A percentile compares a stretch with the other conserved stretches of the same genome.
Evolutionary conservation across 2,888 invertebrate species (phyloP).

Genomic region (Frankliniella intonsa): DNA sequence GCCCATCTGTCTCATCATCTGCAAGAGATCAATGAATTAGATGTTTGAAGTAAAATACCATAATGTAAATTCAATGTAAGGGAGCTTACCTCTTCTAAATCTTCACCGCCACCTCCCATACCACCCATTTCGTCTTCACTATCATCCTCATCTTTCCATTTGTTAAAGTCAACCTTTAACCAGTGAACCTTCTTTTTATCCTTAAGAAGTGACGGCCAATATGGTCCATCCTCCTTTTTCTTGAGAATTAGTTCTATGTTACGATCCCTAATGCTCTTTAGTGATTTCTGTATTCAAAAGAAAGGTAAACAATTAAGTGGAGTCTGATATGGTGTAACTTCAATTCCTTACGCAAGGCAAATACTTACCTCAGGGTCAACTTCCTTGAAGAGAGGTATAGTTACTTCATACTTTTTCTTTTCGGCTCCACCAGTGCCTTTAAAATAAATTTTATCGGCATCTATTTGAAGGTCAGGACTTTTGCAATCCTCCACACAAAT

Average conservation of each 20-base stretch:
- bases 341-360: constrained; percentile 27
- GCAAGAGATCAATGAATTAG: constrained; percentile 34
- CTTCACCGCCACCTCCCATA: constrained; percentile 45
- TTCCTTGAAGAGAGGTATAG: constrained; percentile 75
- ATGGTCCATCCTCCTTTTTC: constrained; percentile 64
- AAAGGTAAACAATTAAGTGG: constrained; percentile 34
- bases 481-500: constrained; percentile 87
- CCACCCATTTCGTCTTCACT: constrained; percentile 61
- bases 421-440: constrained; percentile 81
- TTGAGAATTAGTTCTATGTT: constrained; percentile 52
- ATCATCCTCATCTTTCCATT: constrained; percentile 97
- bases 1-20: constrained; percentile 71
- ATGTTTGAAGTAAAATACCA: constrained; percentile 23
- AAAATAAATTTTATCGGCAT: constrained; percentile 41
- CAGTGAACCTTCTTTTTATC: constrained; percentile 89
- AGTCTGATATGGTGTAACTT: constrained; percentile 20
- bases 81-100: constrained; percentile 55
- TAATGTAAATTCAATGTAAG: not conserved
- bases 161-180: constrained; percentile 95
- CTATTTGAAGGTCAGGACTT: constrained; percentile 62
- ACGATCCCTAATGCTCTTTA: constrained; percentile 49
- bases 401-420: constrained; percentile 80
- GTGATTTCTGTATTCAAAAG: constrained; percentile 49
- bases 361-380: constrained; percentile 73
- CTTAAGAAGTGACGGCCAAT: constrained; percentile 84